Base-by-base conservation (phyloP, 2,797 vertebrate genomes). In the Myripristis murdjan region DNA sequence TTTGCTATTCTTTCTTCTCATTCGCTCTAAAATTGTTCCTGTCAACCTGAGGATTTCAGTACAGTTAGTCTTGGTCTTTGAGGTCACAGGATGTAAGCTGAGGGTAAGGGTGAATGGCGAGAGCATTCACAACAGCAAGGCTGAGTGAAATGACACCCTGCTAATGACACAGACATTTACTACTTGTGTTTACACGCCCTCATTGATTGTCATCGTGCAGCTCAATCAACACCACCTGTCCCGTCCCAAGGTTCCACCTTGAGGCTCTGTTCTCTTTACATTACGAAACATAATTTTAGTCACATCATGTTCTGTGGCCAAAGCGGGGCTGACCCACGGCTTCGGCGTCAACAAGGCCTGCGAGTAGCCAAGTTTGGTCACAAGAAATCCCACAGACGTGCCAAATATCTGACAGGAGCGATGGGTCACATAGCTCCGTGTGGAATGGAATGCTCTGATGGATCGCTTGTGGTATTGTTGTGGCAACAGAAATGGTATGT, bases 401-500 rank as follows among this genome's bases (percentile, higher is more conserved):
- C 26, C 70, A 84, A 74, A 75, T 69, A 51, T 72, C 55, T 60
- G 64, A 66, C 53, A 47, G 63, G 58, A 67, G 7, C 44, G 47
- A 26, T 37, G 67, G 64, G 26, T 72, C 66, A 64, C 31, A 22
- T 47, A 20, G 62, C 53, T 72, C 51, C 22, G 3, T 31, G 26
- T 46, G 23, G 44, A 62, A 48, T 60, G 56, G 63, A 75, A 73
- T 56, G 59, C 70, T 84, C 64, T 83, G 73, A 65, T 79, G 69
- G 64, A 85, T 67, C 48, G 64, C 67, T 64, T 39, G 63, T 52
- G 63, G 66, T 57, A 26, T 44, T 84, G 75, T 85, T 88, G 73
- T 85, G 72, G 76, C 78, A 88, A 89, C 83, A 79, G 41, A 76
- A 56, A 59, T 26, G 52, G 64, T 78, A 75, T 84, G 77, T 83